Conservation (phyloP, 2,797 vertebrate species). For the Oreortyx pictus region DNA sequence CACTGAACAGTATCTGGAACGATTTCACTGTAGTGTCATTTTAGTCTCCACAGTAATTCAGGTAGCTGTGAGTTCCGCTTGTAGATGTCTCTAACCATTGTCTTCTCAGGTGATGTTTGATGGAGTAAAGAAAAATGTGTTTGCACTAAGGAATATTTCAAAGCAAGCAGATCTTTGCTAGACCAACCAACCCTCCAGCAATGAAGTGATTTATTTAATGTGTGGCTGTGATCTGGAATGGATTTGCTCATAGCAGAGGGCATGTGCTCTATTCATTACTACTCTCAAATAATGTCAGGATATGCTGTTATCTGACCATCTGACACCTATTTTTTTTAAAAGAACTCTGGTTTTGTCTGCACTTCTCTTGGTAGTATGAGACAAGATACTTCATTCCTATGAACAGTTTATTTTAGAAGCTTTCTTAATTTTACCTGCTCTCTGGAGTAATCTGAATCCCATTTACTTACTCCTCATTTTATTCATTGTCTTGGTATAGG, state of each 20-base stretch:
- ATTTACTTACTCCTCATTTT: neutral
- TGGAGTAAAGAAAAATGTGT: neutral
- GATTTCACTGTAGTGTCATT: neutral
- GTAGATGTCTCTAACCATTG: neutral
- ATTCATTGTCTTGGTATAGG: neutral
- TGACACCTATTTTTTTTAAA: neutral
- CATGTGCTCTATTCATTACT: neutral
- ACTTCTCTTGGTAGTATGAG: neutral
- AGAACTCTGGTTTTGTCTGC: neutral
- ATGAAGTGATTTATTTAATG: neutral
- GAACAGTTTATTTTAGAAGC: neutral
- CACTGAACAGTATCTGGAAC: neutral
- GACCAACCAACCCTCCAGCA: neutral
- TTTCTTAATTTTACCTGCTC: neutral
- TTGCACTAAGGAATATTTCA: neutral
- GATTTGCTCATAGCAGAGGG: accelerated
- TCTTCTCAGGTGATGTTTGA: neutral
- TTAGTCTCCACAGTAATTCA: neutral
- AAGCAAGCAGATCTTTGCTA: neutral
- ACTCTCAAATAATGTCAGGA: neutral
- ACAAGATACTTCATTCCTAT: neutral
- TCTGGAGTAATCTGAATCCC: accelerated
- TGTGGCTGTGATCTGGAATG: neutral
- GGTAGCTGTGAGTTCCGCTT: neutral
- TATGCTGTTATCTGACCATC: neutral